Evolutionary conservation across 2,888 invertebrate genomes (phyloP).

Genomic region (Minunthozetes semirufus): DNA sequence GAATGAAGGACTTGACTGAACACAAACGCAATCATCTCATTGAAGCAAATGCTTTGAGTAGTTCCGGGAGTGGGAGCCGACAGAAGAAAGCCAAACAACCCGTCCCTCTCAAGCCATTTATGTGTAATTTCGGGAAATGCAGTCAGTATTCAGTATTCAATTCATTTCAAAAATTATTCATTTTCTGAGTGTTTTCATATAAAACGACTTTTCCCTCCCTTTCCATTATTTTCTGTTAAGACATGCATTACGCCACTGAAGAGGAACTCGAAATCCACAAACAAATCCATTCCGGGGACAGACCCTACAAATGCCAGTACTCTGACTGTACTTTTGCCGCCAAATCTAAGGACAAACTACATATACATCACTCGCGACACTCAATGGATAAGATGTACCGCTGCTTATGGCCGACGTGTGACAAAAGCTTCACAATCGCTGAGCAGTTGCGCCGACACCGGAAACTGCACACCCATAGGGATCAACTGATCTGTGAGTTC

Average conservation of each 20-base stretch:
- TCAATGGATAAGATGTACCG: not conserved
- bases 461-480: conserved; percentile 14
- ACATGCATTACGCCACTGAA: conserved; percentile 20
- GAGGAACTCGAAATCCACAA: conserved; percentile 1
- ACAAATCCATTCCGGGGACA: conserved; percentile 14
- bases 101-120: not conserved
- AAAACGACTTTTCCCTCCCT: not conserved
- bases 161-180: not conserved
- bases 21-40: not conserved
- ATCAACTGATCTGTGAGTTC: not conserved
- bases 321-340: conserved; percentile 21
- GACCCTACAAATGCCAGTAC: conserved; percentile 9
- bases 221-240: not conserved
- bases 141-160: not conserved
- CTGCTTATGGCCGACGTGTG: conserved; percentile 23
- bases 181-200: not conserved
- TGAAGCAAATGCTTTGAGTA: not conserved
- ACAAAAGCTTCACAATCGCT: conserved; percentile 17
- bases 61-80: no score
- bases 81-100: not conserved
- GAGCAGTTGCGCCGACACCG: conserved; percentile 10
- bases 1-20: not conserved
- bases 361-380: conserved; percentile 15
- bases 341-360: conserved; percentile 20
- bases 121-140: conserved; percentile 10